Percentiles rank a stretch among this genome's conserved stretches.
Evolutionary conservation across 2,888 invertebrate species (phyloP).

Genomic region (Xylota sylvarum): DNA sequence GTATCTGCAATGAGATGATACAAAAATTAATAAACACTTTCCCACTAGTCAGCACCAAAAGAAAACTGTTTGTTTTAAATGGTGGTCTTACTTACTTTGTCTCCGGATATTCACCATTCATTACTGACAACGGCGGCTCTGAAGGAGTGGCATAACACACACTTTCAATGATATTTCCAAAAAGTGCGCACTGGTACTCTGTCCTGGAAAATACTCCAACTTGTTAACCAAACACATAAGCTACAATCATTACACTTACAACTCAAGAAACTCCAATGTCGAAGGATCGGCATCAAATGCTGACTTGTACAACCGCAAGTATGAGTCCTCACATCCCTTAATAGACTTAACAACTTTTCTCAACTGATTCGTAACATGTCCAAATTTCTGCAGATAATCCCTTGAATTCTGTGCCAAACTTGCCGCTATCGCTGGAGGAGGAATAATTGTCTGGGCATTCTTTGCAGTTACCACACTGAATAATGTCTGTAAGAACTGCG

Average conservation of each 20-base stretch:
- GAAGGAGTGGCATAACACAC: constrained; percentile 84
- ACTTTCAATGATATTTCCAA: constrained; percentile 83
- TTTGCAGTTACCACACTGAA: constrained; percentile 84
- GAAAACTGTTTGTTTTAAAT: background rate
- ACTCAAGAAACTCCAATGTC: constrained; percentile 90
- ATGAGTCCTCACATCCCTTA: constrained; percentile 89
- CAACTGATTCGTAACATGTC: constrained; percentile 92
- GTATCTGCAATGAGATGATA: constrained; percentile 58
- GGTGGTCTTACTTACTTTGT: constrained; percentile 80
- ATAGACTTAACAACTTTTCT: constrained; percentile 90
- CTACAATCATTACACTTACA: constrained; percentile 84
- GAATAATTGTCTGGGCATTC: constrained; percentile 90
- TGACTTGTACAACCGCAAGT: constrained; percentile 91
- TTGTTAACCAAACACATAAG: constrained; percentile 77
- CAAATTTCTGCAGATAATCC: constrained; percentile 92
- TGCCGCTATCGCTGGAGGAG: constrained; percentile 96
- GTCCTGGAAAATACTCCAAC: constrained; percentile 74
- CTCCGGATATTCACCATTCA: constrained; percentile 83
- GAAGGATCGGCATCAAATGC: constrained; percentile 94
- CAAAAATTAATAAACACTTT: too few relatives aligned
- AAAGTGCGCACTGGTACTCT: constrained; percentile 83
- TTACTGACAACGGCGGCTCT: constrained; percentile 82
- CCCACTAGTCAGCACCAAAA: too few relatives aligned
- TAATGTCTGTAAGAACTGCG: constrained; percentile 89
- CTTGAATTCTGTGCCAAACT: constrained; percentile 91